phyloP scores from a whole-genome alignment of 1,140 invertebrate species.

The Charaxes varanes region DNA sequence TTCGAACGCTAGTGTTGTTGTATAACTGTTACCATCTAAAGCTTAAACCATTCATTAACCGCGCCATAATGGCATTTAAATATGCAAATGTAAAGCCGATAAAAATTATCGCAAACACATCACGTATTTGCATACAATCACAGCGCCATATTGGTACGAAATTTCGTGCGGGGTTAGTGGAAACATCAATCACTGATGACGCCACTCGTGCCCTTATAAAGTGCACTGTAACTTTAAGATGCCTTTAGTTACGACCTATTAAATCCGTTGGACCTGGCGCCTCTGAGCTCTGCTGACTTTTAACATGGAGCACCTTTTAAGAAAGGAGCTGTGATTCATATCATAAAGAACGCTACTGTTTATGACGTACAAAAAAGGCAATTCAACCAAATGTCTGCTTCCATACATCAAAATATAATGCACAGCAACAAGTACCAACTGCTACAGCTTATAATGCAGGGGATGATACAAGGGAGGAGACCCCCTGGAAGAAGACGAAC shows the following conservation, averaged over 20 bases:
- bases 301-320: too few species aligned
- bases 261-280: conserved; percentile 12
- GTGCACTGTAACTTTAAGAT: conserved; percentile 8
- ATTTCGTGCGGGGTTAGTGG: conserved; percentile 22
- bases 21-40: conserved; percentile 9
- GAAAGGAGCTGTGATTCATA: too few species aligned
- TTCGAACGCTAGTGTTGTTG: too few species aligned
- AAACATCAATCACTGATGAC: conserved; percentile 18
- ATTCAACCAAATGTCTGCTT: too few species aligned
- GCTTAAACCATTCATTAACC: conserved; percentile 16
- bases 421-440: too few species aligned
- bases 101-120: conserved; percentile 19
- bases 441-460: too few species aligned
- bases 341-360: too few species aligned
- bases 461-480: too few species aligned
- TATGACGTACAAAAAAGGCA: too few species aligned
- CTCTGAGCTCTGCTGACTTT: too few species aligned
- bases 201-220: conserved; percentile 18
- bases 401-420: too few species aligned
- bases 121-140: conserved; percentile 33
- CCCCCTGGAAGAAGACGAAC: too few species aligned
- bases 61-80: conserved; percentile 22
- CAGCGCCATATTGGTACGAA: conserved; percentile 14
- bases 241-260: conserved; percentile 6
- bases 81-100: conserved; percentile 16